Evolutionary conservation across 2,888 invertebrate species (phyloP), one percentile per base, ranked within the genome.

Genomic region (Ctenicera cuprea): DNA sequence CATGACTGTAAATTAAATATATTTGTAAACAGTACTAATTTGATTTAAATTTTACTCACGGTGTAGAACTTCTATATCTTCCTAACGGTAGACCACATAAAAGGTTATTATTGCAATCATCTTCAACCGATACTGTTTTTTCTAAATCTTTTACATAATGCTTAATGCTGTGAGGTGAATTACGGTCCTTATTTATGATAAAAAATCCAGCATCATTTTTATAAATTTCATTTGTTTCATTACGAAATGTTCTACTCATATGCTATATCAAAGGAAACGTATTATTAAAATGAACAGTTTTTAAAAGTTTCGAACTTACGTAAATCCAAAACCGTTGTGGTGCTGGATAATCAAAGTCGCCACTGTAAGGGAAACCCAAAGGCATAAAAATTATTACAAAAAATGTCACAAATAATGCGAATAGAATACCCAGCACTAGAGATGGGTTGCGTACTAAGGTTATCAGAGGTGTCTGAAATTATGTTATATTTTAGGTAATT

Each of bases 361-460:
- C 90, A 79, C 90, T 90, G 87, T 94, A 95, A 0, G 95, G 93
- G 85, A 92, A 92, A 52, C 94, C 93, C 68, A 93, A 86, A 59
- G 91, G 90, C 30, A 93, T 92, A 68, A 91, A 87, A 74, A 90
- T 85, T 45, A 92, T 85, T 83, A 89, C 84, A 38, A 90, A 71
- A 52, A 80, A 82, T 50, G 80, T 68, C 20, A 82, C n/a, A 77
- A 84, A 85, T 11, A 82, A 43, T 0, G 66, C 52, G 11, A 76
- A 77, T 68, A 86, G 67, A 41, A 77, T 76, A 3, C 77, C 65
- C 16, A 84, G 74, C 8, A 83, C 77, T 65, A 81, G 80, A 70
- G 77, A 78, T 33, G 81, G 80, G 57, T 82, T 79, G 59, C 80
- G 76, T 4, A 86, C 71, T 52, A 84, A 65, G 26, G 79, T 80